Evolutionary conservation across 2,888 invertebrate species (phyloP), one percentile per base, ranked within the genome.

Genomic region (Eurytoma californica): DNA sequence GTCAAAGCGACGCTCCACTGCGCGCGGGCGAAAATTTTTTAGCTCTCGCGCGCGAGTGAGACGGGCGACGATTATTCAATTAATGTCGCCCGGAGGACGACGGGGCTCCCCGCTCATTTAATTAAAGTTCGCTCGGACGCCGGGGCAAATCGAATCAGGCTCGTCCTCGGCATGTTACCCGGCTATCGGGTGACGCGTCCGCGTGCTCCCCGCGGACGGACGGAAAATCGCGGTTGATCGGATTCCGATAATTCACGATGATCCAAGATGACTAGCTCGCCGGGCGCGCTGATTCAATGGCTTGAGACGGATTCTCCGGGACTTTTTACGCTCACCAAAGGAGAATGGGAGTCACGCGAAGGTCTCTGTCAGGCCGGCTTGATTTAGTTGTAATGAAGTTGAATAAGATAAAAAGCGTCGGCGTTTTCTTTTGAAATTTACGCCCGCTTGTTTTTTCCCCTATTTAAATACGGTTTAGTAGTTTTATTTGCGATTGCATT

Each of bases 31-130:
- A 39, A 39, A 7, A 39, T 39, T 39, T 39, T 39, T 39, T 9
- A 14, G 9, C 70, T 20, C 39, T 13, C 57, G 65, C 51, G 20
- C 51, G 68, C 39, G 55, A 51, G 63, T 49, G 28, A 61, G 75
- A 60, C 68, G 49, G 67, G 76, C 72, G 77, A 58, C 81, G 83
- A 83, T 83, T 83, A 84, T 84, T 84, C 82, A 79, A 83, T 84
- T 83, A 83, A 83, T 76, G 80, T 81, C 76, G 79, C 73, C 68
- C 30, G 67, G 57, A 53, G 47, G 55, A 80, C 47, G 63, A 53
- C n/a, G 53, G 14, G 68, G 55, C 60, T 58, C 47, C 49, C 47
- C 67, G 67, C 72, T 80, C 77, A 61, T 77, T 82, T 74, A 82
- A 82, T 79, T 73, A 80, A 78, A 70, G 72, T 76, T 39, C 57